Evolutionary conservation across 2,888 invertebrate genomes (phyloP).

Genomic region (Stenodera caucasica): DNA sequence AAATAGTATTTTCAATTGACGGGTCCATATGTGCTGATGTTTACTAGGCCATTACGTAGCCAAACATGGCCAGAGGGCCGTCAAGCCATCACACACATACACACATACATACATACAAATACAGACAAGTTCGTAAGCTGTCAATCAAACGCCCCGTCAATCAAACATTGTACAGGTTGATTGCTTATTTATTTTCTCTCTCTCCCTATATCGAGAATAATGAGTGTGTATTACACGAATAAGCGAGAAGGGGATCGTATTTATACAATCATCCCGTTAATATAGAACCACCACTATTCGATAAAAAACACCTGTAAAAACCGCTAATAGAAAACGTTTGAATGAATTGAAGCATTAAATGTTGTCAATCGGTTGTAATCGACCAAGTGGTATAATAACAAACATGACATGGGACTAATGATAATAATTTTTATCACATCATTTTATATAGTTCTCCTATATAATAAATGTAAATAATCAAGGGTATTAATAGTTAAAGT

Average conservation of each 20-base stretch:
- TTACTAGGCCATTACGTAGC: constrained; percentile 52
- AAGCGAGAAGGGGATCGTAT: constrained; percentile 22
- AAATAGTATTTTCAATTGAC: constrained; percentile 36
- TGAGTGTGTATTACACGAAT: constrained; percentile 36
- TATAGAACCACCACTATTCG: constrained; percentile 37
- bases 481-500: neutral
- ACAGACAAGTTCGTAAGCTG: constrained; percentile 32
- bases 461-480: neutral
- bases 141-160: constrained; percentile 48
- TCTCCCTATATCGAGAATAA: constrained; percentile 32
- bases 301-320: constrained; percentile 10
- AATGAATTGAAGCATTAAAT: neutral
- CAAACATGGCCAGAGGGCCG: constrained; percentile 49
- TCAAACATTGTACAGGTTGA: constrained; percentile 44
- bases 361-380: constrained; percentile 4
- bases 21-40: constrained; percentile 45
- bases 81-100: constrained; percentile 41
- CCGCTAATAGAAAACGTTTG: neutral
- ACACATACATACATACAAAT: constrained; percentile 16
- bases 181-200: constrained; percentile 48
- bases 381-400: neutral
- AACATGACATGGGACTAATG: constrained; percentile 1
- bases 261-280: constrained; percentile 37
- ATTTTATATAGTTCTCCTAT: neutral
- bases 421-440: constrained; percentile 3